A percentile compares a stretch with the other conserved stretches of the same genome.
Conservation (phyloP, 2,888 invertebrate genomes). For the Troides aeacus region DNA sequence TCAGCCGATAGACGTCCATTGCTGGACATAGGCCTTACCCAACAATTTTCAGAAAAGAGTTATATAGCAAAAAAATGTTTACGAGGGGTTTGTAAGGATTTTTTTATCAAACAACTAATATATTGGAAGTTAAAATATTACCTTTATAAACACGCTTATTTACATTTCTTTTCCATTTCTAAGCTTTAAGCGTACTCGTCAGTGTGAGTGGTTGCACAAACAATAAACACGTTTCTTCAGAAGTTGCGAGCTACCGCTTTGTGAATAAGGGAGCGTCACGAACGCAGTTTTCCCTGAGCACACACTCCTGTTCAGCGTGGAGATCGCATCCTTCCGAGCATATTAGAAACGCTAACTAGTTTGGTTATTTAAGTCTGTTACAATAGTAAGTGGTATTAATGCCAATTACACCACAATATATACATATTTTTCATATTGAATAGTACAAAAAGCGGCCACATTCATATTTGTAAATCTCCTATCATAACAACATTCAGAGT, state of each 20-base stretch:
- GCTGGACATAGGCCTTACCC: too few relatives aligned
- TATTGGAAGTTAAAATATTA: background rate
- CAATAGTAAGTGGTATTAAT: background rate
- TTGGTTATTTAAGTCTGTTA: background rate
- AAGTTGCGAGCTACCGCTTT: constrained; percentile 10
- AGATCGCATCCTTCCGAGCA: constrained; percentile 4
- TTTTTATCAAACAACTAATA: background rate
- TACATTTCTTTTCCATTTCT: constrained; percentile 2
- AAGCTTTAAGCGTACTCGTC: constrained; percentile 6
- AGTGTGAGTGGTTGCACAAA: constrained; percentile 24
- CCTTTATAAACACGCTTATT: constrained; percentile 5
- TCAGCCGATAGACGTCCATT: too few relatives aligned
- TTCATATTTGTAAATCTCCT: too few relatives aligned
- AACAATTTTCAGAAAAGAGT: background rate
- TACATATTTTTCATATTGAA: too few relatives aligned
- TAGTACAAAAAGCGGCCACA: too few relatives aligned
- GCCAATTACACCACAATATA: too few relatives aligned
- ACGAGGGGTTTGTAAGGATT: too few relatives aligned
- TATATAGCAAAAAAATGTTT: too few relatives aligned
- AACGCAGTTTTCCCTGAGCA: constrained; percentile 5
- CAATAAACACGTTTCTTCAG: constrained; percentile 28
- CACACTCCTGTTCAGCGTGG: constrained; percentile 6
- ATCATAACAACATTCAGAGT: too few relatives aligned
- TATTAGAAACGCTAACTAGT: constrained; percentile 20
- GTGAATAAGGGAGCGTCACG: constrained; percentile 16